These are phyloP conservation scores for Notothenia coriiceps DNA, from an alignment of 2,113 vertebrate genomes.

Conservation along the genomic window DNA sequence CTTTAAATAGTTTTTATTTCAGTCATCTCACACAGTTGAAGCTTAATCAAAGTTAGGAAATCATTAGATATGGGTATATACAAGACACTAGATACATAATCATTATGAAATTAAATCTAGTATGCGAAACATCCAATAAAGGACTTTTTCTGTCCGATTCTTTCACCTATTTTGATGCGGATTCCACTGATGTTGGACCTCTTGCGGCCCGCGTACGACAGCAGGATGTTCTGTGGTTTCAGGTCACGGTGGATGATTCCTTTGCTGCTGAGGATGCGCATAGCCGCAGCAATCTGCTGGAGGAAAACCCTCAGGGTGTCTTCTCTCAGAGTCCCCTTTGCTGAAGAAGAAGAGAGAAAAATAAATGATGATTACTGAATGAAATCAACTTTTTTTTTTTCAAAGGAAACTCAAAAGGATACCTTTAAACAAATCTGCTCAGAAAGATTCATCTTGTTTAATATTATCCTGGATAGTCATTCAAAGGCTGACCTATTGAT, in stretches of 20 bases:
- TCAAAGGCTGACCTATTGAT: not conserved
- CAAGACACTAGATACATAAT: not conserved
- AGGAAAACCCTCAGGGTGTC: conserved; percentile 96
- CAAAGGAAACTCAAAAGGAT: not conserved
- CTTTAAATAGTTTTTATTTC: not conserved
- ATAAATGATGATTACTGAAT: not conserved
- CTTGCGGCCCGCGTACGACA: conserved; percentile 90
- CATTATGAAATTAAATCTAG: not conserved
- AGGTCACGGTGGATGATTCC: conserved; percentile 97
- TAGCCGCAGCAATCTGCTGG: conserved; percentile 96
- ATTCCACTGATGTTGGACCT: conserved; percentile 91
- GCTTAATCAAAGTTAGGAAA: not conserved
- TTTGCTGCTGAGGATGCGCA: conserved; percentile 94
- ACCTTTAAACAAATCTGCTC: not conserved
- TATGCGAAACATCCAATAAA: not conserved
- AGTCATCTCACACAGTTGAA: not conserved
- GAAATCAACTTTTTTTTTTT: not conserved
- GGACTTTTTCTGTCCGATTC: not conserved
- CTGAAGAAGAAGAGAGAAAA: conserved; percentile 68
- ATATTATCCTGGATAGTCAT: not conserved
- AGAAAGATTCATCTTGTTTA: not conserved
- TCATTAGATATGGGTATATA: not conserved
- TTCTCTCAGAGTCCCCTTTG: conserved; percentile 95
- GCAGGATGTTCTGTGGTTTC: conserved; percentile 96
- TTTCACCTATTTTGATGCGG: conserved; percentile 95